Percentiles rank a stretch among this genome's conserved stretches.
phyloP scores from a whole-genome alignment of 64 coral and sea anemone genomes.

The Acropora yongei region DNA sequence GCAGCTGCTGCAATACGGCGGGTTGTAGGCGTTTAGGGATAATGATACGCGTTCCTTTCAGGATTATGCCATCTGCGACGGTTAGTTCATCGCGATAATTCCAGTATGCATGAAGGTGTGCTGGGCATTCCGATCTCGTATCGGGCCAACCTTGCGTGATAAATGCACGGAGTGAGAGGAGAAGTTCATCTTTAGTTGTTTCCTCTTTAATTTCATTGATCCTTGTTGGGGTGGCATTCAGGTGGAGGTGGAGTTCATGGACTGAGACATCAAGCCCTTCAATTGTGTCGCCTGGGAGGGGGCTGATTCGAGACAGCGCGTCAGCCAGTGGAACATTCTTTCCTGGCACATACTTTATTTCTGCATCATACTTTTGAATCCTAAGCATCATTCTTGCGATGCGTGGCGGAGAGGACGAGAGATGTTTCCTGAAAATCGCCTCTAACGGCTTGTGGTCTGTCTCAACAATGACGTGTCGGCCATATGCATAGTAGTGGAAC shows the following conservation, averaged over 20 bases:
- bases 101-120: constrained; percentile 19
- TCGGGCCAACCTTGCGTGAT: constrained; percentile 50
- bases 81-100: too few relatives aligned
- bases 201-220: constrained; percentile 39
- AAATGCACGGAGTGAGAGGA: constrained; percentile 1
- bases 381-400: constrained; percentile 70
- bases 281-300: constrained; percentile 30
- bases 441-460: too few relatives aligned
- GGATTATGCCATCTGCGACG: constrained; percentile 57
- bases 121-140: constrained; percentile 47
- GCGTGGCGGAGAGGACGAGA: constrained; percentile 26
- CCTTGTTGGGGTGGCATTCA: constrained; percentile 42
- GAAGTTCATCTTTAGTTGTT: constrained; percentile 12
- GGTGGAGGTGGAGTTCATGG: constrained; percentile 50
- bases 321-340: constrained; percentile 52
- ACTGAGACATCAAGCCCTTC: constrained; percentile 33
- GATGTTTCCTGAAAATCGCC: too few relatives aligned
- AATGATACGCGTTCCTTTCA: constrained; percentile 23
- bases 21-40: constrained; percentile 1
- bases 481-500: too few relatives aligned
- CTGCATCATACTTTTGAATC: constrained; percentile 34
- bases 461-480: too few relatives aligned
- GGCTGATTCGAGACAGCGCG: constrained; percentile 36
- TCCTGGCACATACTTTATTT: constrained; percentile 56
- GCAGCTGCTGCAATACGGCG: constrained; percentile 31